Evolutionary conservation across 1,140 invertebrate species (phyloP).

Genomic region (Saccostrea glomerata): DNA sequence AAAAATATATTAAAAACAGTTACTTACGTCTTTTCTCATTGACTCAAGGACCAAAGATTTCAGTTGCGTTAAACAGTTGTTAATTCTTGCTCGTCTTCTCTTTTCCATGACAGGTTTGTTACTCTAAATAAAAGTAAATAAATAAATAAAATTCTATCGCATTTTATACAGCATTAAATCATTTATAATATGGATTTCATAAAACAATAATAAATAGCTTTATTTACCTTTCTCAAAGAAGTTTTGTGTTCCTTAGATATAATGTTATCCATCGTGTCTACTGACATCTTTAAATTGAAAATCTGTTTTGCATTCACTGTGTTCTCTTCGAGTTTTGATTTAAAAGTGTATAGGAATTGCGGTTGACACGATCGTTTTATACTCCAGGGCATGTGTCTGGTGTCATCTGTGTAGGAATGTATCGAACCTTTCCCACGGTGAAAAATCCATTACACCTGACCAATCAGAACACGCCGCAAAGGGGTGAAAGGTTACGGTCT

Average conservation of each 20-base stretch:
- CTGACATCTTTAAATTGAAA: slow-evolving; percentile 47
- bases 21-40: slow-evolving; percentile 82
- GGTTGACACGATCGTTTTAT: slow-evolving; percentile 56
- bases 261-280: slow-evolving; percentile 39
- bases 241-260: slow-evolving; percentile 51
- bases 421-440: slow-evolving; percentile 67
- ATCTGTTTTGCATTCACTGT: slow-evolving; percentile 20
- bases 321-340: slow-evolving; percentile 4
- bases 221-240: slow-evolving; percentile 55
- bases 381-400: slow-evolving; percentile 57
- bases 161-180: background rate
- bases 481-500: slow-evolving; percentile 56
- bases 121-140: slow-evolving; percentile 83
- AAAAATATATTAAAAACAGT: background rate
- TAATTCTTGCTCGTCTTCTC: slow-evolving; percentile 89
- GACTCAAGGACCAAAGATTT: slow-evolving; percentile 90
- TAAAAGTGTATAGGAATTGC: slow-evolving; percentile 46
- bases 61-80: slow-evolving; percentile 90
- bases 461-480: slow-evolving; percentile 58
- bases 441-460: slow-evolving; percentile 56
- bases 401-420: slow-evolving; percentile 61
- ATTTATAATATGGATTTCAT: background rate
- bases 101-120: slow-evolving; percentile 96
- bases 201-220: background rate
- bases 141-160: slow-evolving; percentile 19